Base-by-base conservation (phyloP, 1,140 invertebrate genomes). In the Arctopsyche grandis region DNA sequence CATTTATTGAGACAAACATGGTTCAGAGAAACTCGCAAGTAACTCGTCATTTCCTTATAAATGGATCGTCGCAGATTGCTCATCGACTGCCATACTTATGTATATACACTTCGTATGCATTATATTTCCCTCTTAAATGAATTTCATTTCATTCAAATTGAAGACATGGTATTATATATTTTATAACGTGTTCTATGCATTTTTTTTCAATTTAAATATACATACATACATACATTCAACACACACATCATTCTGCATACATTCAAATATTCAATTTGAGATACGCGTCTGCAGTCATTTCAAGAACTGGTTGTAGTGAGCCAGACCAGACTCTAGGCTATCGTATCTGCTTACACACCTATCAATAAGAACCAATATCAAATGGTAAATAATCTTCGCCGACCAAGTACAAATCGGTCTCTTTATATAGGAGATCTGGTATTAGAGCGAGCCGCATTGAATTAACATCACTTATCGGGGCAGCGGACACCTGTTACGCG, bases 381-480 rank as follows among this genome's bases (percentile, higher is more conserved):
- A 77, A 77, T 77, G 75, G 75, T 77, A 77, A 77, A 77, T 77
- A 77, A 66, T 69, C 44, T 16, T 16, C 75, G 29, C 12, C 12
- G 43, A 56, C 66, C 69, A 78, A 69, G 46, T 78, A 78, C 77
- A 78, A 78, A 78, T 78, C 43, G 58, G 66, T 78, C 69, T 70
- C 77, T 78, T 56, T 71, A 78, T 78, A 78, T 71, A 78, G 69
- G 26, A 71, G 38, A 71, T 70, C 77, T 19, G 22, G 66, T 71
- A 78, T 73, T 78, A 78, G 77, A 71, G 77, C 77, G 29, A 21
- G 19, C 66, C 24, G 69, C 75, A 77, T 77, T 69, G 43, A 69
- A 77, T 77, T 69, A 77, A 77, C 75, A 77, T 77, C 43, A 77
- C 38, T 77, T 69, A 69, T 69, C 58, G 63, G 75, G 75, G 38